Evolutionary conservation across 1,140 invertebrate species (phyloP).

Genomic region (Aphis gossypii): DNA sequence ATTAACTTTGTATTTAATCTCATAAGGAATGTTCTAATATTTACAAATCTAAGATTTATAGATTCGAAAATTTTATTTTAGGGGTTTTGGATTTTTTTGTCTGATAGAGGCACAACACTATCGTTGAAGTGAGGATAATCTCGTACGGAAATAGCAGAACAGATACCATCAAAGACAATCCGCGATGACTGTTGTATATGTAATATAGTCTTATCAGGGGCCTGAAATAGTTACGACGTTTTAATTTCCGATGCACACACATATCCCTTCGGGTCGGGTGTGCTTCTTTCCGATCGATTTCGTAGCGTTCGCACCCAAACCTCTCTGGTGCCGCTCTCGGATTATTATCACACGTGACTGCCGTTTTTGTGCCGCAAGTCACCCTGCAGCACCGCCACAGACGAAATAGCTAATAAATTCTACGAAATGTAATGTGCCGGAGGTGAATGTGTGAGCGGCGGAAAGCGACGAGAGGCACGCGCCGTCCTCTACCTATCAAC

Average conservation of each 20-base stretch:
- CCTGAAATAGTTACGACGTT: background rate
- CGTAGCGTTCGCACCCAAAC: background rate
- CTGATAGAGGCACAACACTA: background rate
- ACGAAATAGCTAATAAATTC: background rate
- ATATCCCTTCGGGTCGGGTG: background rate
- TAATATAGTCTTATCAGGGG: background rate
- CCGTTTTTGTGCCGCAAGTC: background rate
- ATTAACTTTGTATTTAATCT: background rate
- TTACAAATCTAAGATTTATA: background rate
- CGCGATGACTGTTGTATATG: background rate
- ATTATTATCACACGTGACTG: background rate
- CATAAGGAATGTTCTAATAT: background rate
- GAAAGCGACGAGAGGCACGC: background rate
- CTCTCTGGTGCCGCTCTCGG: background rate
- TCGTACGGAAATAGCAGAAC: background rate
- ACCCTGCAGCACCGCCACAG: no score
- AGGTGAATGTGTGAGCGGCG: background rate
- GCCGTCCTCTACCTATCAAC: no score
- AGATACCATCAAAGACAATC: background rate
- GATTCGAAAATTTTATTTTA: background rate
- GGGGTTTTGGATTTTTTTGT: background rate
- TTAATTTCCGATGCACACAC: background rate
- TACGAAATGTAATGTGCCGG: background rate
- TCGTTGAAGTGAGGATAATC: background rate
- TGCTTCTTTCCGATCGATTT: conserved; percentile 14